Conservation (phyloP, 1,140 invertebrate genomes). For the Panagrolaimus sp. region DNA sequence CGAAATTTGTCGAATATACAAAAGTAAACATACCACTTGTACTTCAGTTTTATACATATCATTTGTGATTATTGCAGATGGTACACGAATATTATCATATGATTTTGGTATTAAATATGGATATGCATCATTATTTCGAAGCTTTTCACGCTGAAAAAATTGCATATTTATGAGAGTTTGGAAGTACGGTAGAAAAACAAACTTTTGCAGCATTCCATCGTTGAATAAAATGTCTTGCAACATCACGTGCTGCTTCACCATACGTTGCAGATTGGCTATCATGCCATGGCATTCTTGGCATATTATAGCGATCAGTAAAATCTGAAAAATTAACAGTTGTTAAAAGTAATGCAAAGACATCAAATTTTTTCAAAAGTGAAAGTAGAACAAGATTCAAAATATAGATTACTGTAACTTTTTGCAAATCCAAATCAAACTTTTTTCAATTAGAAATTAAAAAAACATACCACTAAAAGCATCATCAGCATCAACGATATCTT, state of each 20-base stretch:
- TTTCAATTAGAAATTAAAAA: neutral
- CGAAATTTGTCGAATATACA: too few relatives aligned
- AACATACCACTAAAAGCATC: slow-evolving; percentile 73
- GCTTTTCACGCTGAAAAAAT: slow-evolving; percentile 64
- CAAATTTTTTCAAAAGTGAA: too few relatives aligned
- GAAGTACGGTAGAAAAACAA: too few relatives aligned
- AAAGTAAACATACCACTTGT: too few relatives aligned
- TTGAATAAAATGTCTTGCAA: slow-evolving; percentile 91
- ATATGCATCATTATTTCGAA: slow-evolving; percentile 71
- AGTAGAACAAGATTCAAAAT: too few relatives aligned
- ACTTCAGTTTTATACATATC: slow-evolving; percentile 60
- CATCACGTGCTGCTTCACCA: slow-evolving; percentile 77
- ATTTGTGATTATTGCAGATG: slow-evolving; percentile 53
- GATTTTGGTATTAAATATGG: slow-evolving; percentile 84
- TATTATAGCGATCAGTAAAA: slow-evolving; percentile 54
- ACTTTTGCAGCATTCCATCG: slow-evolving; percentile 91
- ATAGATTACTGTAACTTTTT: too few relatives aligned
- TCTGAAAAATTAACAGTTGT: slow-evolving; percentile 58
- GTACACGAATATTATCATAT: slow-evolving; percentile 64
- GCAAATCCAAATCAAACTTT: slow-evolving; percentile 81
- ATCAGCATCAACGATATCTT: slow-evolving; percentile 85
- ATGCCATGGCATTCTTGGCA: slow-evolving; percentile 96
- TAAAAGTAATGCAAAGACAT: too few relatives aligned
- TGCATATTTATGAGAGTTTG: too few relatives aligned
- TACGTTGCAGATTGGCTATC: slow-evolving; percentile 81